Percentiles rank a stretch among this genome's conserved stretches.
These are phyloP conservation scores for Pluvianellus socialis DNA, from an alignment of 2,113 vertebrate genomes.

Conservation along the genomic window DNA sequence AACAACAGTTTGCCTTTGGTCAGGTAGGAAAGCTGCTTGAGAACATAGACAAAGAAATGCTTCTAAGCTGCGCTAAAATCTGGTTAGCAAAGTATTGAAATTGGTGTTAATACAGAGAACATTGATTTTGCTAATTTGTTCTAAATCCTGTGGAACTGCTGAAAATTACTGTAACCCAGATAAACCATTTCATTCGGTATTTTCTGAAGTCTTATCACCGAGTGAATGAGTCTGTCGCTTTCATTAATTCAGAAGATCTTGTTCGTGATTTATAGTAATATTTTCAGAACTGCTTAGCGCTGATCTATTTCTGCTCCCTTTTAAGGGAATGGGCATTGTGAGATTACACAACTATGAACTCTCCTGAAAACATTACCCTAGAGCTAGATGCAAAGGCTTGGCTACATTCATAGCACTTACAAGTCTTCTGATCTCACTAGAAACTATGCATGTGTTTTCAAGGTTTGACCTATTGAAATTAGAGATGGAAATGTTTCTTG, in stretches of 20 bases:
- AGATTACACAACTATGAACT: not conserved
- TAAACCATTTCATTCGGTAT: not conserved
- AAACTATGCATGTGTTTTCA: not conserved
- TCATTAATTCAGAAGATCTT: not conserved
- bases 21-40: conserved; percentile 69
- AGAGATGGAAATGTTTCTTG: not conserved
- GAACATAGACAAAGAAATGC: not conserved
- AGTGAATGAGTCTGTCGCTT: not conserved
- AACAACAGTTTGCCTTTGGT: conserved; percentile 74
- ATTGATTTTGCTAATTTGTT: not conserved
- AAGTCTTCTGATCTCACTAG: not conserved
- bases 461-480: not conserved
- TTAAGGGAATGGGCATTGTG: not conserved
- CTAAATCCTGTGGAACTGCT: not conserved
- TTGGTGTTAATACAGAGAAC: not conserved
- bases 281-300: not conserved
- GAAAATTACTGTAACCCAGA: not conserved
- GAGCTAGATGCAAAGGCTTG: not conserved
- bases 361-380: not conserved
- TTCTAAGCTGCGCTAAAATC: not conserved
- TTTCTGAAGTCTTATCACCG: not conserved
- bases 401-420: not conserved
- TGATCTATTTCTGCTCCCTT: not conserved
- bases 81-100: not conserved
- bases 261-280: not conserved